phyloP scores from a whole-genome alignment of 2,797 vertebrate species.

The Pseudotriccus pelzelni region DNA sequence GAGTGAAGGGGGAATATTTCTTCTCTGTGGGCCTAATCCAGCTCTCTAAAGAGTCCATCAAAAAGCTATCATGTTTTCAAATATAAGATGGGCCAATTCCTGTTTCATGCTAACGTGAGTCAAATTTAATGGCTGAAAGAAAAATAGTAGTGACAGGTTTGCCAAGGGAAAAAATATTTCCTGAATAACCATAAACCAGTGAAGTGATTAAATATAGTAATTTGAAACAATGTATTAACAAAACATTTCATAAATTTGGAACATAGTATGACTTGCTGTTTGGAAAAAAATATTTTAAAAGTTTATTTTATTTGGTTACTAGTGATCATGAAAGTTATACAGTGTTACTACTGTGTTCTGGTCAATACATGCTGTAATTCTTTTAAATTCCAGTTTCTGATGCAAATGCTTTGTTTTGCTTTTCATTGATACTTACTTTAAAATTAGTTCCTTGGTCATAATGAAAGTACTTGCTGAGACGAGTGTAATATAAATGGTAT shows the following conservation, averaged over 20 bases:
- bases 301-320: neutral
- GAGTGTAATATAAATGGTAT: neutral
- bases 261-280: neutral
- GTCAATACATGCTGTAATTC: neutral
- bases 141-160: neutral
- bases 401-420: neutral
- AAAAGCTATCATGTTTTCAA: neutral
- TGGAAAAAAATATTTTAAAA: neutral
- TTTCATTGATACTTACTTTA: neutral
- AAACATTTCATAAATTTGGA: neutral
- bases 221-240: neutral
- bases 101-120: neutral
- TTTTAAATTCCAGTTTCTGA: neutral
- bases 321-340: neutral
- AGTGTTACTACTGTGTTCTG: neutral
- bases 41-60: neutral
- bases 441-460: neutral
- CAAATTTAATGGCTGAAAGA: neutral
- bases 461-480: neutral
- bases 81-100: neutral
- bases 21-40: neutral
- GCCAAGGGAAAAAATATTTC: neutral
- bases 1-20: neutral
- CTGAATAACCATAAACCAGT: neutral
- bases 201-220: neutral